Base-by-base conservation (phyloP, 2,888 invertebrate genomes). In the Protula sp. region DNA sequence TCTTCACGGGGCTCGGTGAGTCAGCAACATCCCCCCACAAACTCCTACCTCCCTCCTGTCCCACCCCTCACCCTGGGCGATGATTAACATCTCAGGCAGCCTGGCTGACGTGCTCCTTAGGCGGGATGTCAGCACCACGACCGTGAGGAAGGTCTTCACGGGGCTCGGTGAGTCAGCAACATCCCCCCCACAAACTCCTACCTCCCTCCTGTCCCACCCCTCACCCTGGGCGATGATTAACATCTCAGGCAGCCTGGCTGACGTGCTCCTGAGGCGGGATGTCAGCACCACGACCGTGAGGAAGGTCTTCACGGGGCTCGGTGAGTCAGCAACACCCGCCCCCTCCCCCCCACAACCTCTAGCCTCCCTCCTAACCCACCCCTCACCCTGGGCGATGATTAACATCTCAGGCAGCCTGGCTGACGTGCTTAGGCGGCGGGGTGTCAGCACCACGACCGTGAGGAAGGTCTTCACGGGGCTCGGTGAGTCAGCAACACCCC, bases 141-240 rank as follows among this genome's bases (percentile, higher is more conserved):
- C 45, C 45, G 9, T 38, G 45, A 9, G 45, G 9, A 38, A 38
- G n/a, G 45, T 38, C 9, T 9, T 9, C 9, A 38, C 9, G 9
- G 9, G 9, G 9, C 45, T 38, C 45, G 45, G 45, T 38, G 45
- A 38, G 45, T 38, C n/a, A n/a, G n/a, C n/a, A n/a, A n/a, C n/a
- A n/a, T n/a, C n/a, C n/a, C n/a, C n/a, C n/a, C n/a, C n/a, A n/a
- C n/a, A n/a, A n/a, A n/a, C n/a, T n/a, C n/a, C n/a, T n/a, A n/a
- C n/a, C n/a, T n/a, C n/a, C n/a, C n/a, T n/a, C n/a, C n/a, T n/a
- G n/a, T n/a, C n/a, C n/a, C n/a, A n/a, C n/a, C n/a, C n/a, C n/a
- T n/a, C n/a, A n/a, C n/a, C n/a, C n/a, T 72, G 73, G 67, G 63
- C 66, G 1, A 63, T 70, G 55, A 72, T 72, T 31, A 71, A 69